phyloP scores from a whole-genome alignment of 2,797 vertebrate species.

The Bucorvus abyssinicus region DNA sequence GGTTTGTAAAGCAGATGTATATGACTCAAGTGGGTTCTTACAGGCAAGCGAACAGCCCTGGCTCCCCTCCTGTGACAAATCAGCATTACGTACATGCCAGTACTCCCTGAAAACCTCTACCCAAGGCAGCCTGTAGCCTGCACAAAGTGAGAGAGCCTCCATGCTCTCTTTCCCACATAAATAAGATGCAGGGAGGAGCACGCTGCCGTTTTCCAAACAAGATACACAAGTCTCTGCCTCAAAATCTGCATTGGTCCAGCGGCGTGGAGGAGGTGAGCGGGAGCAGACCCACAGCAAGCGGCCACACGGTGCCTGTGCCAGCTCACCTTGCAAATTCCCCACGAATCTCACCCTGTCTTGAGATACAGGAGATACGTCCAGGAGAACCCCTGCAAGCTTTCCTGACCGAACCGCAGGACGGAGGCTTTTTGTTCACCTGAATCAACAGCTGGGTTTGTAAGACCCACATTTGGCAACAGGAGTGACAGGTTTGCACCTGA shows the following conservation, averaged over 20 bases:
- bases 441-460: neutral
- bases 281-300: neutral
- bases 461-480: neutral
- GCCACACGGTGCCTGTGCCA: fast-evolving
- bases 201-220: neutral
- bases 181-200: neutral
- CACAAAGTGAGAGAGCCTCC: fast-evolving
- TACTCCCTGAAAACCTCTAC: neutral
- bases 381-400: neutral
- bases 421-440: neutral
- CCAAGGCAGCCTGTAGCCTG: neutral
- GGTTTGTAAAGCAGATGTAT: neutral
- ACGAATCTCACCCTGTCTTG: neutral
- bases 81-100: fast-evolving
- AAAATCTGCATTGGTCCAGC: neutral
- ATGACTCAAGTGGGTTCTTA: neutral
- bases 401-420: fast-evolving
- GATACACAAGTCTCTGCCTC: neutral
- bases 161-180: fast-evolving
- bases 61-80: neutral
- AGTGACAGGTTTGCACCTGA: neutral
- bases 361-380: neutral
- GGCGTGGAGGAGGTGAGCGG: neutral
- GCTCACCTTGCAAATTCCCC: neutral
- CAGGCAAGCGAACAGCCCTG: neutral